Conservation (phyloP, 2,888 invertebrate species). For the Eilema sororculum region DNA sequence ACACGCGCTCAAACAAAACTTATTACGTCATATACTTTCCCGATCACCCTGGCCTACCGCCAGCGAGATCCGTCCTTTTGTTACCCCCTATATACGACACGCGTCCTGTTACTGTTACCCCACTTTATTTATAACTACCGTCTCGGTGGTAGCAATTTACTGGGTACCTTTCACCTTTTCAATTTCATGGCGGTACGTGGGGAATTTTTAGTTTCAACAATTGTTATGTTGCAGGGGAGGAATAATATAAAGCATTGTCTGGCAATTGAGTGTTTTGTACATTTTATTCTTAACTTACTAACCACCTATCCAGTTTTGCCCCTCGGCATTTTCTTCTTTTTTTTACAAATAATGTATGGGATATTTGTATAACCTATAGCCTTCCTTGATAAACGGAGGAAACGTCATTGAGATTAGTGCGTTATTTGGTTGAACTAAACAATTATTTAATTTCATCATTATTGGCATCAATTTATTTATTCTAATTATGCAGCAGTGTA, state of each 20-base stretch:
- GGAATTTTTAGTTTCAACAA: background rate
- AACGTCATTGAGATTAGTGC: too few species aligned
- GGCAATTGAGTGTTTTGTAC: background rate
- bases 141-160: constrained; percentile 37
- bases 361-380: too few species aligned
- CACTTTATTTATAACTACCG: constrained; percentile 44
- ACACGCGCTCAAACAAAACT: background rate
- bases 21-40: constrained; percentile 7
- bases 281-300: too few species aligned
- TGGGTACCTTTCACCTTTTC: constrained; percentile 38
- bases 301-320: too few species aligned
- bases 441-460: too few species aligned
- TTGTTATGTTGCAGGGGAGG: background rate
- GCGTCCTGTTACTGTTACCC: constrained; percentile 42
- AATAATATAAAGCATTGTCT: background rate
- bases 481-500: too few species aligned
- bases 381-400: too few species aligned
- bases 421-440: too few species aligned
- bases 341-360: too few species aligned
- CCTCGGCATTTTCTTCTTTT: too few species aligned
- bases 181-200: constrained; percentile 36
- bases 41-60: constrained; percentile 43
- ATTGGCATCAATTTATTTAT: too few species aligned
- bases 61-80: constrained; percentile 43
- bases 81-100: constrained; percentile 39